A percentile compares a stretch with the other conserved stretches of the same genome.
phyloP scores from a whole-genome alignment of 2,888 invertebrate genomes.

The Elaeidobius kamerunicus region DNA sequence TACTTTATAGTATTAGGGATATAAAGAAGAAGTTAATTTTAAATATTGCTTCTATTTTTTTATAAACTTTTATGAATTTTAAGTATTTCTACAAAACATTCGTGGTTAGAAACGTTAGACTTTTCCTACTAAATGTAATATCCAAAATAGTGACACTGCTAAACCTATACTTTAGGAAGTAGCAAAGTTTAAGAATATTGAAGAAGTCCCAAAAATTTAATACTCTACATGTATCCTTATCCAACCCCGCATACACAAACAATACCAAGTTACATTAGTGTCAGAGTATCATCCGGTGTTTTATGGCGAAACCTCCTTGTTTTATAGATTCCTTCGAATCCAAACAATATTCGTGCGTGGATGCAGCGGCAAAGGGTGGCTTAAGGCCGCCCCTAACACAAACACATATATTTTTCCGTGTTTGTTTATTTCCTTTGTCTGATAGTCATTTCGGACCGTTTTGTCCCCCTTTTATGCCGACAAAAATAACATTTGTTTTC shows the following conservation, averaged over 20 bases:
- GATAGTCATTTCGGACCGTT: conserved; percentile 6
- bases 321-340: conserved; percentile 13
- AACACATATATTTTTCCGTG: conserved; percentile 19
- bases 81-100: background rate
- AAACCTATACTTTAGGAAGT: no score
- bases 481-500: conserved; percentile 7
- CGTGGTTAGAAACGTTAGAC: no score
- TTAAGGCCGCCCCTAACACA: conserved; percentile 15
- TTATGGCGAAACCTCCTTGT: conserved; percentile 14
- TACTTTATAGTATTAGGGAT: no score
- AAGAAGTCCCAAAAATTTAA: no score
- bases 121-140: no score
- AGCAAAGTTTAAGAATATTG: no score
- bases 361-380: conserved; percentile 12
- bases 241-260: no score
- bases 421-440: conserved; percentile 17
- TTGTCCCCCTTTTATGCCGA: conserved; percentile 9
- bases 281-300: conserved; percentile 2
- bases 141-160: no score
- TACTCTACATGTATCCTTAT: no score
- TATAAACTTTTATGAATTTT: background rate
- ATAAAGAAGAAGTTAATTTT: background rate
- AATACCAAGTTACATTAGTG: no score
- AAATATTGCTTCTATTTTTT: background rate
- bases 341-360: conserved; percentile 19